A percentile compares a stretch with the other conserved stretches of the same genome.
Conservation (phyloP, 2,113 vertebrate species). For the Chlorodrepanis virens region DNA sequence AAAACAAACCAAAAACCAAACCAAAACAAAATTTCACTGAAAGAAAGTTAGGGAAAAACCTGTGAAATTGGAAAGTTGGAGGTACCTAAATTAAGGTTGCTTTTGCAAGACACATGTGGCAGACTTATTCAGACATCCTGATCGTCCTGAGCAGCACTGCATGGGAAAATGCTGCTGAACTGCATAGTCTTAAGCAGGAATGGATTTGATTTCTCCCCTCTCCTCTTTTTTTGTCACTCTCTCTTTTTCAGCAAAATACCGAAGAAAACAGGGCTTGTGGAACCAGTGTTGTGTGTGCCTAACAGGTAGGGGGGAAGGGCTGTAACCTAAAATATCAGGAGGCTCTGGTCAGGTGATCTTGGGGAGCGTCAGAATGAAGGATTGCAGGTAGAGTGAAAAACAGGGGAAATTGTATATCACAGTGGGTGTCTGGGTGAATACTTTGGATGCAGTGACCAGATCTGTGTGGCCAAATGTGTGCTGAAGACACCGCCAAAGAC, state of each 20-base stretch:
- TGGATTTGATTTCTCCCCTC: background rate
- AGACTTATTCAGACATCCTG: background rate
- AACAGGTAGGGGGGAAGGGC: background rate
- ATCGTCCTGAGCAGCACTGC: background rate
- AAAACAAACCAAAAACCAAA: background rate
- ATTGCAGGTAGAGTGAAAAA: background rate
- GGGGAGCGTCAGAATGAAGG: background rate
- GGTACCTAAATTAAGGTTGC: background rate
- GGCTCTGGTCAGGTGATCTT: background rate
- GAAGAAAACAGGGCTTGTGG: background rate
- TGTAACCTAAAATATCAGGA: background rate
- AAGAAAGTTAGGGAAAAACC: background rate
- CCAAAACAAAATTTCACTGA: background rate
- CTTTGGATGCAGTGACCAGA: background rate
- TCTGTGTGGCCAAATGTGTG: background rate
- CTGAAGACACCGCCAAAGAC: rapidly evolving
- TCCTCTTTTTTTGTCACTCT: background rate
- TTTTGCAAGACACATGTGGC: background rate
- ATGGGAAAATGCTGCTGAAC: background rate
- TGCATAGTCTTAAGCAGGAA: background rate
- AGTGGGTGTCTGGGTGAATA: background rate
- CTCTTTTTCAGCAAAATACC: background rate
- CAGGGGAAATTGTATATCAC: background rate
- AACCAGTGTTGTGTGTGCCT: background rate
- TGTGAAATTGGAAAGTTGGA: background rate